These are phyloP conservation scores for Rhogogaster chlorosoma DNA, from an alignment of 2,888 invertebrate species.

Conservation along the genomic window DNA sequence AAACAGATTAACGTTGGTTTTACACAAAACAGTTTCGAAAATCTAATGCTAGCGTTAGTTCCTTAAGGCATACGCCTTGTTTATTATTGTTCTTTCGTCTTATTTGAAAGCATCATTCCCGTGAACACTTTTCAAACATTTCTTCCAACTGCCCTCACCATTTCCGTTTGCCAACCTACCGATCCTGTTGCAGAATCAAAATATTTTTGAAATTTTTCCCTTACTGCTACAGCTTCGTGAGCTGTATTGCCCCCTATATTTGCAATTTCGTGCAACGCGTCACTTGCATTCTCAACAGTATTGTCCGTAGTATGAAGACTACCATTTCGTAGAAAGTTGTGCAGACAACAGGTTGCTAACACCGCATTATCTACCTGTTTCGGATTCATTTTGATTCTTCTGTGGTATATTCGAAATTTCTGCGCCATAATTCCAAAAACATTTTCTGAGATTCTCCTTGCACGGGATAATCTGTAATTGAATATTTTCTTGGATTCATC, in stretches of 20 bases:
- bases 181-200: not conserved
- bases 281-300: too few species aligned
- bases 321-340: slow-evolving; percentile 28
- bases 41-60: too few species aligned
- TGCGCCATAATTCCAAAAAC: slow-evolving; percentile 31
- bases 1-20: too few species aligned
- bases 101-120: not conserved
- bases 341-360: slow-evolving; percentile 25
- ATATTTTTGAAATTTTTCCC: not conserved
- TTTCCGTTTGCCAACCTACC: not conserved
- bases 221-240: not conserved
- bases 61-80: too few species aligned
- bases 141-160: not conserved
- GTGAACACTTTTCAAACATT: not conserved
- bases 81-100: too few species aligned
- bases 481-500: slow-evolving; percentile 17
- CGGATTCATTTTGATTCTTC: slow-evolving; percentile 26
- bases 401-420: slow-evolving; percentile 29
- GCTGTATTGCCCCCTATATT: not conserved
- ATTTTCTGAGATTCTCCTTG: slow-evolving; percentile 11
- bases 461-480: slow-evolving; percentile 29
- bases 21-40: too few species aligned
- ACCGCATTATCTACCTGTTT: slow-evolving; percentile 25
- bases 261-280: not conserved
- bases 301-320: too few species aligned